Evolutionary conservation across 2,797 vertebrate genomes (phyloP), one percentile per base, ranked within the genome.

Genomic region (Atherinosoma microstoma): DNA sequence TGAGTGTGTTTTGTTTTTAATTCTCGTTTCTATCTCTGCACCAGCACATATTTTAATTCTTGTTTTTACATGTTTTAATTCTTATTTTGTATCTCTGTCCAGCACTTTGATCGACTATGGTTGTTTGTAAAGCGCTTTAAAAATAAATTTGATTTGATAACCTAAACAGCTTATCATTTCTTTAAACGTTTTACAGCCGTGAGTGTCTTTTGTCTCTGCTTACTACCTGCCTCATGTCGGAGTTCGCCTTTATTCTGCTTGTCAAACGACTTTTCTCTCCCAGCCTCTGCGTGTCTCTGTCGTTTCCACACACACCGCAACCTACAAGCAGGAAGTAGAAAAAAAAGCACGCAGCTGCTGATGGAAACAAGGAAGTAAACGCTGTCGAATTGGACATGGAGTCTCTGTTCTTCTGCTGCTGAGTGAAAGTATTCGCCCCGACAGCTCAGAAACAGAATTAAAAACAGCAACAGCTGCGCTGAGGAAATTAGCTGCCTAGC

Each of bases 311-410:
- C 76, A 32, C 76, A 35, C 77, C 7, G 30, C 0, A 73, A 64
- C 61, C 72, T 54, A 27, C 68, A 72, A 76, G 60, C 85, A 88
- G 87, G 92, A 93, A 92, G 87, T 87, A 66, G 73, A 58, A 53
- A 70, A 35, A 66, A 69, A 68, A 68, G 80, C 57, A 57, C 70
- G 16, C 24, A 73, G 75, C 62, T 73, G 78, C 80, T 34, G 64
- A 82, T 66, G 57, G 84, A 85, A 94, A 94, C 35, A 89, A 85
- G 94, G 94, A 95, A 94, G 93, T 92, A 77, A 90, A 82, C 51
- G 62, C 40, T 35, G 67, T 74, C 56, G 69, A 30, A 8, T 32
- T 51, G 27, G 49, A 76, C 51, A 56, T 34, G 42, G 15, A 78
- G 60, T 20, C 35, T 6, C 6, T 45, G 8, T 34, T 51, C 15